A percentile compares a stretch with the other conserved stretches of the same genome.
phyloP scores from a whole-genome alignment of 2,888 invertebrate species.

The Apantesis nais region DNA sequence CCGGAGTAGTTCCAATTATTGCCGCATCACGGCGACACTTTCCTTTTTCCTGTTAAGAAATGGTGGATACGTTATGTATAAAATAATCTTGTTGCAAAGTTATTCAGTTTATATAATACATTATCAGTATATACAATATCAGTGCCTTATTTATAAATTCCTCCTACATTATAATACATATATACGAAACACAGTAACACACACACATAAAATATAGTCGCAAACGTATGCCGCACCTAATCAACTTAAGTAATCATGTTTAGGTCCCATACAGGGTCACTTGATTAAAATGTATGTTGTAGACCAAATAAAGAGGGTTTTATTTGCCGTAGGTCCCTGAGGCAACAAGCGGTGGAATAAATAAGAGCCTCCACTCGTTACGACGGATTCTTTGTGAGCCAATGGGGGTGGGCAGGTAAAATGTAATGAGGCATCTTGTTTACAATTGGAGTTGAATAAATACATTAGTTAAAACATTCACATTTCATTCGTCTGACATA shows the following conservation, averaged over 20 bases:
- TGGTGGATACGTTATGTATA: no score
- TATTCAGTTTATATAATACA: no score
- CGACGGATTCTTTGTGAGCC: constrained; percentile 39
- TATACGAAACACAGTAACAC: neutral
- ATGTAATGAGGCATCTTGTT: constrained; percentile 33
- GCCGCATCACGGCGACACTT: no score
- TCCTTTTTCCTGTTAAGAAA: no score
- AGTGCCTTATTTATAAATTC: no score
- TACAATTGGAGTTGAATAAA: constrained; percentile 5
- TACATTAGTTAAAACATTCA: no score
- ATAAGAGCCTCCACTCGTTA: constrained; percentile 54
- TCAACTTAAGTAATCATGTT: constrained; percentile 62
- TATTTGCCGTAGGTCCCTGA: constrained; percentile 66
- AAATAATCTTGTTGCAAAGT: no score
- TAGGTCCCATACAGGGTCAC: constrained; percentile 49
- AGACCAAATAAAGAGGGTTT: constrained; percentile 67
- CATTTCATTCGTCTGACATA: no score
- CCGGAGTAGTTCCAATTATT: no score
- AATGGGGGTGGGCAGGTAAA: constrained; percentile 34
- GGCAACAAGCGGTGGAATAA: constrained; percentile 56
- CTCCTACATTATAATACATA: no score
- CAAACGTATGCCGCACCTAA: constrained; percentile 38
- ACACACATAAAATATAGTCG: neutral
- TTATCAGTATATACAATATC: no score
- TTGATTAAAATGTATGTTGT: constrained; percentile 71